A percentile compares a stretch with the other conserved stretches of the same genome.
Evolutionary conservation across 2,888 invertebrate genomes (phyloP).

Genomic region (Agrotis puta): DNA sequence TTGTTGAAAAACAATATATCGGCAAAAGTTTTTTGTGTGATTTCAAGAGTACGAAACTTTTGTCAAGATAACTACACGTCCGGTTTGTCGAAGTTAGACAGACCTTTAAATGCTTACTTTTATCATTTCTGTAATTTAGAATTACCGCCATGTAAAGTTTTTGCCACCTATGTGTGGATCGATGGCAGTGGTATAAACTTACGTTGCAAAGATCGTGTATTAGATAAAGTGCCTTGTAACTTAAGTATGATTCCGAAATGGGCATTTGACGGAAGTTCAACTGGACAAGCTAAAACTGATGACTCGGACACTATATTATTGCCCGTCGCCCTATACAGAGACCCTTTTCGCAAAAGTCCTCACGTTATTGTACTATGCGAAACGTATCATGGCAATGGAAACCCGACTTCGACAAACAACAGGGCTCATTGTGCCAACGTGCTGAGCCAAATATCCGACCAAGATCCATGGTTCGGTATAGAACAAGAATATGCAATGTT

Average conservation of each 20-base stretch:
- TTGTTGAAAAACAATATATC: conserved; percentile 23
- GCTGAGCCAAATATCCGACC: conserved; percentile 88
- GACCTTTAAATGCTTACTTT: conserved; percentile 74
- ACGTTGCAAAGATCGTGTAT: conserved; percentile 93
- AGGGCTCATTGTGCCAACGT: conserved; percentile 92
- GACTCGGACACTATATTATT: conserved; percentile 97
- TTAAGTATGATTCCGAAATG: conserved; percentile 93
- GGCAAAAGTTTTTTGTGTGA: conserved; percentile 14
- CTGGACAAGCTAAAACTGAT: conserved; percentile 95
- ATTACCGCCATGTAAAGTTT: conserved; percentile 90
- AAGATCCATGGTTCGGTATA: conserved; percentile 97
- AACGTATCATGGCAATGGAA: conserved; percentile 93
- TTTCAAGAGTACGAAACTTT: conserved; percentile 36
- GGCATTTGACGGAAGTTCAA: conserved; percentile 99
- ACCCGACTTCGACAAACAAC: conserved; percentile 94
- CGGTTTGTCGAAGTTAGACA: conserved; percentile 67
- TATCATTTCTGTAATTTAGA: conserved; percentile 84
- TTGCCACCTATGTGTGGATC: conserved; percentile 95
- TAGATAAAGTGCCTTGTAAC: conserved; percentile 91
- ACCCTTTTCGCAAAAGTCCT: conserved; percentile 97
- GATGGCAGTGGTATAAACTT: conserved; percentile 94
- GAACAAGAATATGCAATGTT: conserved; percentile 97
- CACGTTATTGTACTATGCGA: conserved; percentile 97
- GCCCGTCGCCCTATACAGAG: conserved; percentile 97
- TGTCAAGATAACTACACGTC: conserved; percentile 67